Base-by-base conservation (phyloP, 2,113 vertebrate genomes). In the Semnopithecus entellus region DNA sequence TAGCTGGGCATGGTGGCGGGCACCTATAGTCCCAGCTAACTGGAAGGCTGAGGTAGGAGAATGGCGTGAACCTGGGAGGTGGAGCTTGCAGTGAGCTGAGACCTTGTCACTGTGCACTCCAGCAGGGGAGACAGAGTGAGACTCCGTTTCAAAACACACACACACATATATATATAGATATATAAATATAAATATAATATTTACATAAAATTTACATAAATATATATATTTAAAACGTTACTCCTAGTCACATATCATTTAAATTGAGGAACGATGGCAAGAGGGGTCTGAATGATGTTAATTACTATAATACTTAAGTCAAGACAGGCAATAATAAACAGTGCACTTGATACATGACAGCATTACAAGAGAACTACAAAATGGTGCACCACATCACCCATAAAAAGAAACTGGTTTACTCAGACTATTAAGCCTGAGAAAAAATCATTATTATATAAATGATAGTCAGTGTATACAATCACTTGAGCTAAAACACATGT, bases 401-500 rank as follows among this genome's bases (percentile, higher is more conserved):
- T 7, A 78, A 48, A 78, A 45, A 78, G 30, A 48, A 30, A 72
- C 88, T 82, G 76, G 3, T 68, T 92, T 87, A 43, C n/a, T 92
- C 38, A 76, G 10, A 91, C 81, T 82, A 90, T 68, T 66, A 55
- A 16, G n/a, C 85, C 57, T 66, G 32, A 52, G 13, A 6, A 14
- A 4, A 10, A 61, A 43, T 27, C 55, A 84, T 66, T 73, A 40
- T 32, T 68, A 79, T 32, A 85, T 30, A 90, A 76, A 76, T 76
- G 66, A 76, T 80, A 48, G 52, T 91, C 93, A 83, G 35, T 76
- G 48, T 25, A 80, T 85, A 91, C 70, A 92, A 94, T 95, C 72
- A 85, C 68, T 84, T 92, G 88, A 88, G 76, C 80, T 86, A 75
- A 90, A 95, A 89, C 70, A 80, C 73, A 87, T 75, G 66, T 70